phyloP scores from a whole-genome alignment of 2,797 vertebrate genomes.

The Crenuchus spilurus region DNA sequence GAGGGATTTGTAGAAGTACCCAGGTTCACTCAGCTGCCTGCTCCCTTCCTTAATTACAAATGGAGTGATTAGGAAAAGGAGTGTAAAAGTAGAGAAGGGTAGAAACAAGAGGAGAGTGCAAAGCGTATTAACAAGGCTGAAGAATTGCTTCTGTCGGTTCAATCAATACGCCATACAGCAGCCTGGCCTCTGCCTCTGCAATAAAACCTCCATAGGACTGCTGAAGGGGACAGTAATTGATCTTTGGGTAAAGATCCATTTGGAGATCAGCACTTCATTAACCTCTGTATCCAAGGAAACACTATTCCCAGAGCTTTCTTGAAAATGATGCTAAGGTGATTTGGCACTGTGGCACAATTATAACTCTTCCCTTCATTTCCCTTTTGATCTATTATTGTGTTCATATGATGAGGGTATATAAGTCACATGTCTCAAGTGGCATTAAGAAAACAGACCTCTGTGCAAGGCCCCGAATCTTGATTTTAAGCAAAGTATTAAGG shows the following conservation, averaged over 20 bases:
- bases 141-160: constrained; percentile 24
- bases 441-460: no score
- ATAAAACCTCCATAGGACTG: constrained; percentile 26
- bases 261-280: constrained; percentile 46
- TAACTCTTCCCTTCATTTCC: neutral
- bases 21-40: neutral
- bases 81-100: constrained; percentile 18
- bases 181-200: constrained; percentile 7
- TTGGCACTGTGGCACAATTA: neutral
- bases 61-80: constrained; percentile 43
- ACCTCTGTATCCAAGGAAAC: constrained; percentile 33
- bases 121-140: constrained; percentile 38
- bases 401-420: neutral
- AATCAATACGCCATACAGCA: constrained; percentile 39
- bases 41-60: constrained; percentile 40
- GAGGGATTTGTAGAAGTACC: neutral
- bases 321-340: neutral
- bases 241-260: constrained; percentile 48
- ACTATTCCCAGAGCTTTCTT: neutral
- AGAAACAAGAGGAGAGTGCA: constrained; percentile 33
- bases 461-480: no score
- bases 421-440: neutral
- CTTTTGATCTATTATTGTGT: neutral
- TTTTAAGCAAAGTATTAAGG: no score
- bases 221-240: constrained; percentile 53